phyloP scores from a whole-genome alignment of 2,113 vertebrate species.

The Bubo bubo region DNA sequence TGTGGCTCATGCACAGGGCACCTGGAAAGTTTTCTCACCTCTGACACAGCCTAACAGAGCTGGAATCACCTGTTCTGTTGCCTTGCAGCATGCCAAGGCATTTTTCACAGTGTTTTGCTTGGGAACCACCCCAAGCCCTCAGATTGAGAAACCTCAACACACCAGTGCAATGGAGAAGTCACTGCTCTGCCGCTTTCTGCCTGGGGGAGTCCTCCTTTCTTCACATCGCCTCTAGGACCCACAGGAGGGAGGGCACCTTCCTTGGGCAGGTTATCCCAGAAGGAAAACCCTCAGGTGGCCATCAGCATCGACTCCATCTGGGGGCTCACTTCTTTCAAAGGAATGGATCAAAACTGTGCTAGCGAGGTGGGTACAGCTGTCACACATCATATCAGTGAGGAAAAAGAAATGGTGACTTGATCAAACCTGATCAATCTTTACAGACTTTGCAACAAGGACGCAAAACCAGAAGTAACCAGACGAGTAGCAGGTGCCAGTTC shows the following conservation, averaged over 20 bases:
- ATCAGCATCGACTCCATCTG: rapidly evolving
- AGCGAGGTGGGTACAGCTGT: background rate
- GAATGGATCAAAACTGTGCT: background rate
- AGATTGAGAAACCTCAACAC: slow-evolving; percentile 36
- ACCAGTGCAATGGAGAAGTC: background rate
- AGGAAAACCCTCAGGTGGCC: background rate
- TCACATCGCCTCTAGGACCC: background rate
- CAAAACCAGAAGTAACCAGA: background rate
- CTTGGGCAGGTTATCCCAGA: background rate
- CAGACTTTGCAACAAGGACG: background rate
- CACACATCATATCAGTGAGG: background rate
- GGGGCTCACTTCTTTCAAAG: background rate
- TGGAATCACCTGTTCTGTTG: slow-evolving; percentile 66
- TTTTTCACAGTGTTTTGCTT: slow-evolving; percentile 47
- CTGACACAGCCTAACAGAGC: slow-evolving; percentile 36
- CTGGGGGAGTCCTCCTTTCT: background rate
- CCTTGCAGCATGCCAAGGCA: slow-evolving; percentile 32
- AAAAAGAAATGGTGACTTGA: background rate
- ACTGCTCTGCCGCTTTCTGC: background rate
- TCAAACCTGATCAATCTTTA: background rate
- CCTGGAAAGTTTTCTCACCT: background rate
- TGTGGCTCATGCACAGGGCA: background rate
- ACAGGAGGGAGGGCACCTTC: background rate
- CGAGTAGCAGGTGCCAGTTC: background rate
- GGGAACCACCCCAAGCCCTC: slow-evolving; percentile 52